These are phyloP conservation scores for Drosophila bocki DNA, from an alignment of 1,140 invertebrate genomes.

Conservation along the genomic window DNA sequence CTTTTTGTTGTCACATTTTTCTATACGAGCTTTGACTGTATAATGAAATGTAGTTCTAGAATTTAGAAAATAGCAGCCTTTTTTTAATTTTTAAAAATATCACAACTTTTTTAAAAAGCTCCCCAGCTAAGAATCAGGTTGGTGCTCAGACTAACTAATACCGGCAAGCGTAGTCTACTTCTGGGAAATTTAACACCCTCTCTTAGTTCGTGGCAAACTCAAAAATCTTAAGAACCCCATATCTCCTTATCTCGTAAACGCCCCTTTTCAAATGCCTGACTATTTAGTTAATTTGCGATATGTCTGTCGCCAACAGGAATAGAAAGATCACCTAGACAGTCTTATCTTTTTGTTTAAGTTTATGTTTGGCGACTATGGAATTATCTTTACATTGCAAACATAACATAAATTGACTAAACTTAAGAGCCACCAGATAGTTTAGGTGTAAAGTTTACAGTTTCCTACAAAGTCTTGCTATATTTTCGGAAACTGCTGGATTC, in stretches of 20 bases:
- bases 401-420: background rate
- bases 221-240: background rate
- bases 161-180: background rate
- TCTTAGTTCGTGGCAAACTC: background rate
- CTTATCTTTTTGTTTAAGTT: background rate
- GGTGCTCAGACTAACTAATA: background rate
- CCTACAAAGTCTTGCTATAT: too few species aligned
- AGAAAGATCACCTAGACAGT: background rate
- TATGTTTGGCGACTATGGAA: background rate
- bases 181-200: background rate
- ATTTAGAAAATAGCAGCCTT: too few species aligned
- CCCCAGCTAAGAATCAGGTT: background rate
- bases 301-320: background rate
- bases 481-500: too few species aligned
- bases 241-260: background rate
- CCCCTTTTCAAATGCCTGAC: background rate
- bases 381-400: conserved; percentile 8
- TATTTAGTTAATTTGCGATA: background rate
- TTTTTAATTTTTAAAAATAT: too few species aligned
- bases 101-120: background rate
- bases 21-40: too few species aligned
- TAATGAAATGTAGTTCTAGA: too few species aligned
- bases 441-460: background rate
- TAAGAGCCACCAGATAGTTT: background rate
- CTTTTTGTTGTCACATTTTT: too few species aligned